Evolutionary conservation across 2,113 vertebrate genomes (phyloP).

Genomic region (Meles meles): DNA sequence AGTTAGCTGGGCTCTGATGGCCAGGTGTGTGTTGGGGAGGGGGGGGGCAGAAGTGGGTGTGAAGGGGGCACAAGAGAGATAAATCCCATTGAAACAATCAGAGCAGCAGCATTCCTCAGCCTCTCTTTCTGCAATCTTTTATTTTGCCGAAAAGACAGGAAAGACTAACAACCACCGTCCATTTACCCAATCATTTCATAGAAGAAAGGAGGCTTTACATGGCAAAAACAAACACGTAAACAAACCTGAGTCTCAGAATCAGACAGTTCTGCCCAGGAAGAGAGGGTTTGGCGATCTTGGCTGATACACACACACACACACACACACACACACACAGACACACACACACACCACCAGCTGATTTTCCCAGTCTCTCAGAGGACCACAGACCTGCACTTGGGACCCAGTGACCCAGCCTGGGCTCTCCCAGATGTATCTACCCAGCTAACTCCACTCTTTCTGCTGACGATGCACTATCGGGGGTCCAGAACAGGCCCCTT

Average conservation of each 20-base stretch:
- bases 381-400: not conserved
- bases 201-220: not conserved
- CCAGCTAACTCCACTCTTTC: not conserved
- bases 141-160: not conserved
- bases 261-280: not conserved
- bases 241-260: not conserved
- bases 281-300: not conserved
- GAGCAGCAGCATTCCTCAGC: not conserved
- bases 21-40: not conserved
- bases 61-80: no score
- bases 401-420: not conserved
- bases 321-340: not conserved
- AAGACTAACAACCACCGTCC: not conserved
- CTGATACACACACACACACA: not conserved
- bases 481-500: no score
- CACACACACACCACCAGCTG: rapidly evolving
- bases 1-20: rapidly evolving
- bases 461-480: rapidly evolving
- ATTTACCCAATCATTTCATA: not conserved
- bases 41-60: rapidly evolving
- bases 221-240: not conserved
- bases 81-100: not conserved
- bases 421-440: not conserved
- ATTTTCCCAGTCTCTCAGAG: not conserved
- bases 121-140: not conserved